Evolutionary conservation across 2,113 vertebrate genomes (phyloP), one percentile per base, ranked within the genome.

Genomic region (Hirundichthys speculiger): DNA sequence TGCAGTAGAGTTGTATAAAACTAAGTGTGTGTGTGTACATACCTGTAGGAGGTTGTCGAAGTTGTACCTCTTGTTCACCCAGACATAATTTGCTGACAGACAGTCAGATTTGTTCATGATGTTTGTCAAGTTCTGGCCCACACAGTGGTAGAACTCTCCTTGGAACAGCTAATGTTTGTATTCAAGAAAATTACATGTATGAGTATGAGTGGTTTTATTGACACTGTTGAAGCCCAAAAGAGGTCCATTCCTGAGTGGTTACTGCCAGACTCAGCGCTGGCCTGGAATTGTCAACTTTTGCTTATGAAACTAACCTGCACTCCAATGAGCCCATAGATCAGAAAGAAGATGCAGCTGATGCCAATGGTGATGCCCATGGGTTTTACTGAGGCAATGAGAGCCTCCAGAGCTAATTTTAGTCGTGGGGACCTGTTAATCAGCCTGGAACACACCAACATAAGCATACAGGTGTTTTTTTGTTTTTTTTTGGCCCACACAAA

Each of bases 21-120:
- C n/a, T n/a, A n/a, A n/a, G n/a, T n/a, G n/a, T n/a, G n/a, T 14
- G 18, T 47, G 1, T 21, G 19, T 14, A 14, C 85, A 73, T 85
- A 97, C 96, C 96, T 97, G 96, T 15, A 92, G 93, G 66, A 98
- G 70, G 59, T 94, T 96, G 90, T 97, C 96, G 0, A 98, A 97
- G 83, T 97, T 96, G 88, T 95, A 96, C 49, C 92, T 94, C 66
- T 94, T 87, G 6, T 93, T 89, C 63, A 93, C 87, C 96, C 96
- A 98, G 53, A 11, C 88, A 85, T 94, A 94, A 69, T 48, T 92
- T 5, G 92, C 92, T 0, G 88, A 83, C 10, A 76, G 66, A 78
- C 96, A 98, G 64, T 95, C 94, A 0, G 86, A 79, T 78, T 90
- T 95, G 0, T 93, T 96, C 74, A 91, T 93, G 81, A 97, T 90